Percentiles rank a stretch among this genome's conserved stretches.
Evolutionary conservation across 1,140 invertebrate species (phyloP).

Genomic region (Diprion similis): DNA sequence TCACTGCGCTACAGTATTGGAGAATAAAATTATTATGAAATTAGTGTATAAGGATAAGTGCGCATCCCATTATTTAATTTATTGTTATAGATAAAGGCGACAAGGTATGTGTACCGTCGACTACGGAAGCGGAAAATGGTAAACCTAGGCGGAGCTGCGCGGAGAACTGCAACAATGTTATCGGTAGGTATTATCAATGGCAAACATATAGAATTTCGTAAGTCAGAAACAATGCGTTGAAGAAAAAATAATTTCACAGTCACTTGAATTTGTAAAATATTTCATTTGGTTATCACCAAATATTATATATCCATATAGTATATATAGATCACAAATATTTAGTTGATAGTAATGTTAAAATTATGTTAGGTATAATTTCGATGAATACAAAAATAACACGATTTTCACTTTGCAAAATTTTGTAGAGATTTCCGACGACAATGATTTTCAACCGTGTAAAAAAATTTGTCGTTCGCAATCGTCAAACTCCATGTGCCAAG

Average conservation of each 20-base stretch:
- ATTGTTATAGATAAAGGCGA: not conserved
- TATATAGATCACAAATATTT: too few species aligned
- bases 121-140: not conserved
- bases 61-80: not conserved
- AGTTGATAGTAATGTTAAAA: too few species aligned
- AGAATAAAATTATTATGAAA: constrained; percentile 1
- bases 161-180: not conserved
- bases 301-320: too few species aligned
- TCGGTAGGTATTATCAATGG: not conserved
- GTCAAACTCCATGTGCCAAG: not conserved
- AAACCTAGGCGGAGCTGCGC: not conserved
- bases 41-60: not conserved
- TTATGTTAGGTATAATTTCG: too few species aligned
- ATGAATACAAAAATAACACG: not conserved
- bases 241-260: too few species aligned
- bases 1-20: constrained; percentile 3
- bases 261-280: too few species aligned
- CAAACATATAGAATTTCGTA: too few species aligned
- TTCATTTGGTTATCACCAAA: too few species aligned
- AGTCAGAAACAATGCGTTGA: too few species aligned
- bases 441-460: not conserved
- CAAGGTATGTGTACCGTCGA: not conserved
- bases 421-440: not conserved
- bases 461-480: not conserved
- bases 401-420: not conserved